Evolutionary conservation across 2,797 vertebrate species (phyloP).

Genomic region (Helicolenus hilgendorfi): DNA sequence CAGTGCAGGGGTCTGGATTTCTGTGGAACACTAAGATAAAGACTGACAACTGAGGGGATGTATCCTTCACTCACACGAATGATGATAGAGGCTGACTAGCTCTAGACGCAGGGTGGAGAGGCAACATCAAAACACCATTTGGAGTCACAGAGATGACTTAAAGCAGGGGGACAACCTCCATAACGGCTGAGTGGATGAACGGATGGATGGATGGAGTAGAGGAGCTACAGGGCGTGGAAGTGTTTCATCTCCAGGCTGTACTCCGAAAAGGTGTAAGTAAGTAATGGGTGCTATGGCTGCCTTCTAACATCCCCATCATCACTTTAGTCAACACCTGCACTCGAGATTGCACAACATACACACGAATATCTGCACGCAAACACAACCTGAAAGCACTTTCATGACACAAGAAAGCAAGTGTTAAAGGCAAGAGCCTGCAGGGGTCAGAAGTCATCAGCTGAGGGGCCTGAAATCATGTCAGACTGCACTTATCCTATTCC

Average conservation of each 20-base stretch:
- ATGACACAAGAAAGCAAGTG: conserved; percentile 60
- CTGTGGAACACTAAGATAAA: background rate
- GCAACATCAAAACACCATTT: conserved; percentile 67
- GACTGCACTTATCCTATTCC: conserved; percentile 74
- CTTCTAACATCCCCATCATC: conserved; percentile 74
- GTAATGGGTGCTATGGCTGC: conserved; percentile 72
- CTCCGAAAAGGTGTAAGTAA: conserved; percentile 69
- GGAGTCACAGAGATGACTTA: conserved; percentile 34
- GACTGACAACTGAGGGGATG: background rate
- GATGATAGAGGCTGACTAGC: conserved; percentile 1
- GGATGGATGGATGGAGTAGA: conserved; percentile 41
- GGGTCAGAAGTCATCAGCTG: conserved; percentile 82
- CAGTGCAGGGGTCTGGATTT: background rate
- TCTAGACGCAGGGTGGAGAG: background rate
- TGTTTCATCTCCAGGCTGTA: conserved; percentile 62
- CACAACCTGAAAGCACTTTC: conserved; percentile 68
- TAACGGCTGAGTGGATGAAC: conserved; percentile 58
- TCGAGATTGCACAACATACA: conserved; percentile 46
- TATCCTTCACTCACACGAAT: background rate
- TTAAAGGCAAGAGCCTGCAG: conserved; percentile 75
- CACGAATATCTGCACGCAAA: conserved; percentile 21
- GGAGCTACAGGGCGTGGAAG: conserved; percentile 40
- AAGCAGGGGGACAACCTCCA: conserved; percentile 27
- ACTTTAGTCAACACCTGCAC: conserved; percentile 59
- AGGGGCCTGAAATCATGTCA: conserved; percentile 84